These are phyloP conservation scores for Drosophila eugracilis DNA, from an alignment of 1,140 invertebrate species.

Conservation along the genomic window DNA sequence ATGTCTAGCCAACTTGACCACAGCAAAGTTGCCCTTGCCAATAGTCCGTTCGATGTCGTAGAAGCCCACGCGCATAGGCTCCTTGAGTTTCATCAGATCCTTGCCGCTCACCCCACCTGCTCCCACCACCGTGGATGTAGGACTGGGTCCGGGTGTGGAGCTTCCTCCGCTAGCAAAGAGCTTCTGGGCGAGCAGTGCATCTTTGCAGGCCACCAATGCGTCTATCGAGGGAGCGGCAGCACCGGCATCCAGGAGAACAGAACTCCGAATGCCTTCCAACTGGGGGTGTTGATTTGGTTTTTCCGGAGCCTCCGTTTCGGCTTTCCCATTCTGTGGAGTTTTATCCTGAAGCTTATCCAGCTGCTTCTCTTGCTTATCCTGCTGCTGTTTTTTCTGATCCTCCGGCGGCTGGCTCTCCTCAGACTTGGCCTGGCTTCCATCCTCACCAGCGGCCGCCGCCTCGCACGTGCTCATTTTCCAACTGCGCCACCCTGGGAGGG, in stretches of 20 bases:
- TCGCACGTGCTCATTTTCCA: conserved; percentile 67
- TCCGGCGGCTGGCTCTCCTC: conserved; percentile 31
- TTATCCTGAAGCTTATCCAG: conserved; percentile 7
- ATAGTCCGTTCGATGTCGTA: conserved; percentile 98
- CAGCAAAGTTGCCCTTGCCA: conserved; percentile 99
- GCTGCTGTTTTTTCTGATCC: conserved; percentile 21
- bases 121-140: conserved; percentile 11
- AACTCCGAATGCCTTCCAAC: conserved; percentile 18
- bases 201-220: conserved; percentile 67
- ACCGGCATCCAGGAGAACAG: conserved; percentile 24
- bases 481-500: conserved; percentile 38
- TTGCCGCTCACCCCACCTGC: conserved; percentile 44
- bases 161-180: conserved; percentile 55
- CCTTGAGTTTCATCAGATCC: conserved; percentile 74
- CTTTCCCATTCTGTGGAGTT: conserved; percentile 5
- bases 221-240: conserved; percentile 56
- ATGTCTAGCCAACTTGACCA: conserved; percentile 99
- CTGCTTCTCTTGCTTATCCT: conserved; percentile 16
- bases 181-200: conserved; percentile 69
- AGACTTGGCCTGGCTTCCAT: conserved; percentile 9
- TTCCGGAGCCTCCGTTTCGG: conserved; percentile 1
- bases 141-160: conserved; percentile 15
- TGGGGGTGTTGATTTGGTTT: not conserved
- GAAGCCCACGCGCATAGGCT: conserved; percentile 96
- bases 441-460: conserved; percentile 45